Evolutionary conservation across 2,113 vertebrate genomes (phyloP), one percentile per base, ranked within the genome.

Genomic region (Physeter macrocephalus): DNA sequence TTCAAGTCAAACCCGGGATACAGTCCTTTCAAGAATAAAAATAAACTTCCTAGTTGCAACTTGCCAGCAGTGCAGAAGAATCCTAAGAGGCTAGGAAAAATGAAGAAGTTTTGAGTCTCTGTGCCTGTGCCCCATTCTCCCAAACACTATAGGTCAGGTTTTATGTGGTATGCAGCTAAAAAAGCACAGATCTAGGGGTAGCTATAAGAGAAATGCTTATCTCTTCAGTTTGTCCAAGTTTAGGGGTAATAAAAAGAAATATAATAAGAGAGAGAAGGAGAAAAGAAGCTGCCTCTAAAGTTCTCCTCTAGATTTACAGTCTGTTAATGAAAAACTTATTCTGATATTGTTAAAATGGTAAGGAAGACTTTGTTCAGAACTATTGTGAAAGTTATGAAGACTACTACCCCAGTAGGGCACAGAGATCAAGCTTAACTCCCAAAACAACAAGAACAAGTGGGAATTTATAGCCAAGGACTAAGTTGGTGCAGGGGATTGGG

Each of bases 11-110:
- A 92, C 84, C 59, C 80, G 90, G 74, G 66, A 92, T 71, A 74
- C 8, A 84, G 49, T 8, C 57, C 80, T 98, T 97, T 94, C 59
- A 92, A 69, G 27, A 81, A 88, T 61, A 95, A 96, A 96, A 96
- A 93, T 75, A 61, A 29, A 59, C 66, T 95, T 90, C 87, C 57
- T 36, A 46, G 77, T 80, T 78, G 72, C 57, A 86, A 88, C 89
- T 94, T 92, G 36, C 62, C 82, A 95, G 64, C 57, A 64, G 82
- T 89, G 41, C 31, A 74, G 61, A 91, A 93, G 43, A 93, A 43
- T 92, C 83, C 49, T 64, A 85, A 95, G 72, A 81, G 61, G 31
- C 62, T 80, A 85, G 18, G 66, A 83, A 66, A 49, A 95, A 89
- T 80, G 72, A 74, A 90, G 88, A 88, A 67, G 31, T 31, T 75